Percentiles rank a stretch among this genome's conserved stretches.
These are phyloP conservation scores for Pyxicephalus adspersus DNA, from an alignment of 2,113 vertebrate genomes.

Conservation along the genomic window DNA sequence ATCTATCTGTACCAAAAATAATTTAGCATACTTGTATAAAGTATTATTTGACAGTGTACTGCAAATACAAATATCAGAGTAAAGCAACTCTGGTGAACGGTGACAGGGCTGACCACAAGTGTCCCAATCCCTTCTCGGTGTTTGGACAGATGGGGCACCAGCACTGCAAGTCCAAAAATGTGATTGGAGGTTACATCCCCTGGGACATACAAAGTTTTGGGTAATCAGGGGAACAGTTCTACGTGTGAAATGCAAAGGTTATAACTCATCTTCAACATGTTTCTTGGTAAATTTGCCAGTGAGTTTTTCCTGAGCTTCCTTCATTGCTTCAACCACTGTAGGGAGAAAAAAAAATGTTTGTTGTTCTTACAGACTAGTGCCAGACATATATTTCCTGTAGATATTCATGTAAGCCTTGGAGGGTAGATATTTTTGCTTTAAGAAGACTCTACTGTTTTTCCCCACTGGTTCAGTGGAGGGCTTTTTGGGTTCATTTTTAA, in stretches of 20 bases:
- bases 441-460: no score
- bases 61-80: neutral
- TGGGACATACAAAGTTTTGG: neutral
- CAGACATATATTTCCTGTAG: no score
- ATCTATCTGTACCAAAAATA: neutral
- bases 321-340: slow-evolving; percentile 91
- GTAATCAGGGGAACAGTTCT: neutral
- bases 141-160: neutral
- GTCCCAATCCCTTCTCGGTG: neutral
- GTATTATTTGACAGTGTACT: neutral
- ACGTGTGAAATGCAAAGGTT: slow-evolving; percentile 58
- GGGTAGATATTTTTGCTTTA: no score
- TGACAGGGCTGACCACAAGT: neutral
- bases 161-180: neutral
- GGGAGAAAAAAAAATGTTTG: slow-evolving; percentile 51
- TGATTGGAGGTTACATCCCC: neutral
- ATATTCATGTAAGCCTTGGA: no score
- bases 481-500: no score
- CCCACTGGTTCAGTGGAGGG: no score
- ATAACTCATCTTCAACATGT: slow-evolving; percentile 88
- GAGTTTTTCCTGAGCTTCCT: slow-evolving; percentile 92
- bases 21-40: neutral
- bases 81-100: neutral
- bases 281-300: slow-evolving; percentile 88
- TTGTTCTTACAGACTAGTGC: no score